Evolutionary conservation across 2,888 invertebrate species (phyloP).

Genomic region (Campopleginae sp.): DNA sequence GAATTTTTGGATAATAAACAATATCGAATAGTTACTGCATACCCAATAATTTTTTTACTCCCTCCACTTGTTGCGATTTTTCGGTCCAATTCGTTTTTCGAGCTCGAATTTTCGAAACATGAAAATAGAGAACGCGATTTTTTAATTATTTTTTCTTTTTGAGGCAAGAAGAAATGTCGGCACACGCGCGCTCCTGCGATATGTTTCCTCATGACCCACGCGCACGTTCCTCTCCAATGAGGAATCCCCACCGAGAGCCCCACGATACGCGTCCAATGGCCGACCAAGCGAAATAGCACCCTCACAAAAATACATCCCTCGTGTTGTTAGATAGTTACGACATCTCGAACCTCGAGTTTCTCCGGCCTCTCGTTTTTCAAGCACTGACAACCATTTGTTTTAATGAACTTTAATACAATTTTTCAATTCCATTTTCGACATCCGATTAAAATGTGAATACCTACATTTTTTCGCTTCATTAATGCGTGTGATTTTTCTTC

Average conservation of each 20-base stretch:
- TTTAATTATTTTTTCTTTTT: neutral
- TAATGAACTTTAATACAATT: neutral
- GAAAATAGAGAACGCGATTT: neutral
- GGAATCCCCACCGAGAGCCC: conserved; percentile 36
- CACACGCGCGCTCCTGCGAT: neutral
- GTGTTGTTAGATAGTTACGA: conserved; percentile 32
- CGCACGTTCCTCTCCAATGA: conserved; percentile 13
- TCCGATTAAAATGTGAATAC: no score
- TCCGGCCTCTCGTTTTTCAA: neutral
- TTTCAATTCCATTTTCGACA: neutral
- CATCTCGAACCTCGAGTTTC: conserved; percentile 28
- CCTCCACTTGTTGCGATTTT: no score
- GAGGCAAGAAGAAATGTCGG: neutral
- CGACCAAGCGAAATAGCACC: conserved; percentile 40
- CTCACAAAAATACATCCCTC: conserved; percentile 62
- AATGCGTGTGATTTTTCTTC: neutral
- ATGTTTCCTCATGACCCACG: conserved; percentile 4
- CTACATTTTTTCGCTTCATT: neutral
- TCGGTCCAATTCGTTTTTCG: no score
- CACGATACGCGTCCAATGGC: conserved; percentile 61
- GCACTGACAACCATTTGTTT: neutral
- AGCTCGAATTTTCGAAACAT: neutral
- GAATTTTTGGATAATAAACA: neutral
- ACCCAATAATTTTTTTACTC: neutral
- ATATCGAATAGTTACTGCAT: neutral